Percentiles rank a stretch among this genome's conserved stretches.
Evolutionary conservation across 2,113 vertebrate genomes (phyloP).

Genomic region (Propithecus coquereli): DNA sequence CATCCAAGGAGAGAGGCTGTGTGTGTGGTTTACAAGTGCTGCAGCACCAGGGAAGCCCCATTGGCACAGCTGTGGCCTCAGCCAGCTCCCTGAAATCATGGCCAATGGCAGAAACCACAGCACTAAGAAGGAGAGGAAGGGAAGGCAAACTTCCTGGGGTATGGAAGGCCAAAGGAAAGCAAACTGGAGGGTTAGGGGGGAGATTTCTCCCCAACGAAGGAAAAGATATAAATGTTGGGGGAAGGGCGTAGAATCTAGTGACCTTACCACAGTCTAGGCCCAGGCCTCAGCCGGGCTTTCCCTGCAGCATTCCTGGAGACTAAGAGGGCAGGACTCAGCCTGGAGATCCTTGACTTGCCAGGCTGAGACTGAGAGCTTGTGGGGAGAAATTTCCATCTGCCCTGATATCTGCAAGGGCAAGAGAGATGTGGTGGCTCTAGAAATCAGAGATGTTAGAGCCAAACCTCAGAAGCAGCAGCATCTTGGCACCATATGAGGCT

Average conservation of each 20-base stretch:
- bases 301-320: background rate
- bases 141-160: conserved; percentile 21
- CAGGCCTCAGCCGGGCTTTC: background rate
- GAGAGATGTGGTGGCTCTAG: background rate
- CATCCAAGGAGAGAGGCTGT: conserved; percentile 39
- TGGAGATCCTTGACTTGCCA: background rate
- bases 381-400: background rate
- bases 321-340: background rate
- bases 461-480: background rate
- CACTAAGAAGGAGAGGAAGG: background rate
- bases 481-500: conserved; percentile 31
- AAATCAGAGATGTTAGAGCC: background rate
- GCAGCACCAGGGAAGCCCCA: conserved; percentile 46
- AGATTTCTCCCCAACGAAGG: background rate
- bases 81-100: conserved; percentile 51
- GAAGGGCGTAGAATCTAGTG: background rate
- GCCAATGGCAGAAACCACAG: conserved; percentile 41
- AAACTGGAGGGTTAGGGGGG: background rate
- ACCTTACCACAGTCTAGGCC: background rate
- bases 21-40: conserved; percentile 17
- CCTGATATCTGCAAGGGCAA: background rate
- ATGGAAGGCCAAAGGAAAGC: background rate
- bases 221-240: background rate
- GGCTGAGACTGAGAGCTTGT: background rate
- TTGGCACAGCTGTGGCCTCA: conserved; percentile 37